Percentiles rank a stretch among this genome's conserved stretches.
These are phyloP conservation scores for Tachycineta bicolor DNA, from an alignment of 2,113 vertebrate genomes.

Conservation along the genomic window DNA sequence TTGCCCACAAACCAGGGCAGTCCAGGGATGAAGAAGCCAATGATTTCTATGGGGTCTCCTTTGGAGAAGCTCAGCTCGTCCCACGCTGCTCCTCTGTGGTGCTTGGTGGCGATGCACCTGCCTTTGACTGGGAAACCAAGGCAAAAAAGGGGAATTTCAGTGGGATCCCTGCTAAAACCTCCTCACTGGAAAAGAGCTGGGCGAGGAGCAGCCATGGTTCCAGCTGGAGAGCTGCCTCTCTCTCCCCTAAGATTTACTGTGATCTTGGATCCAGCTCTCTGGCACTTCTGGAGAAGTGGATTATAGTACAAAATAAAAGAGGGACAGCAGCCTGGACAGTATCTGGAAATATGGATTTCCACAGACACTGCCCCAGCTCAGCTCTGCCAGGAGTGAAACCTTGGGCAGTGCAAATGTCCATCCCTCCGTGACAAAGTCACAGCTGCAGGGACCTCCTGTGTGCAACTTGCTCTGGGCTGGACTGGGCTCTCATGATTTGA, in stretches of 20 bases:
- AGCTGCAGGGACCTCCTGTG: background rate
- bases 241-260: background rate
- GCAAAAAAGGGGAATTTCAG: background rate
- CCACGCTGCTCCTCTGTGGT: constrained; percentile 75
- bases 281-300: background rate
- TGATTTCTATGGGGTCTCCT: constrained; percentile 86
- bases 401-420: background rate
- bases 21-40: constrained; percentile 85
- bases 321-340: background rate
- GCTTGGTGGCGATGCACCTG: constrained; percentile 78
- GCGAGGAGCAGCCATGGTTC: background rate
- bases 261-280: background rate
- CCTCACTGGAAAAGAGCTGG: background rate
- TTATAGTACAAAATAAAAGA: background rate
- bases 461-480: background rate
- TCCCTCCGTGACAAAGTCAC: background rate
- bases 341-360: background rate
- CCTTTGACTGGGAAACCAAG: constrained; percentile 81
- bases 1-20: constrained; percentile 88
- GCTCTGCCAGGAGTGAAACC: background rate
- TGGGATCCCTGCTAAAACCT: background rate
- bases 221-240: background rate
- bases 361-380: background rate
- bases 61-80: constrained; percentile 86
- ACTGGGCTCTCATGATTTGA: background rate